These are phyloP conservation scores for Halichondria panicea DNA, from an alignment of 37 sponge, comb jelly and placozoan genomes.

Conservation along the genomic window DNA sequence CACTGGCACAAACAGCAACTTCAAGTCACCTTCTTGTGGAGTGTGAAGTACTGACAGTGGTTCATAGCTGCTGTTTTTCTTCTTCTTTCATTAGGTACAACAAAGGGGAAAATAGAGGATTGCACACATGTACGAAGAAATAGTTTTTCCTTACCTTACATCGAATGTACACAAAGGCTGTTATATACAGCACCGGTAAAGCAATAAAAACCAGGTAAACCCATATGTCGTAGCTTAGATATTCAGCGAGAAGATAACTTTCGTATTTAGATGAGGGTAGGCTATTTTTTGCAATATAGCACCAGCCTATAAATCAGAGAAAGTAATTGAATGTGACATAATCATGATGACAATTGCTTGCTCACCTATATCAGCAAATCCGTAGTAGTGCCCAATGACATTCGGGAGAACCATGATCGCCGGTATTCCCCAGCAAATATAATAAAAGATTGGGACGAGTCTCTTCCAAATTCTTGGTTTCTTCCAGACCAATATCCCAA, in stretches of 20 bases:
- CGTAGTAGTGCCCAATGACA: conserved; percentile 1
- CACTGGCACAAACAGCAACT: conserved; percentile 55
- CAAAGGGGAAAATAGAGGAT: too few relatives aligned
- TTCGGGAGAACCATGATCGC: not conserved
- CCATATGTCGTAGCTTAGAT: conserved; percentile 59
- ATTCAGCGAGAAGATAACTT: not conserved
- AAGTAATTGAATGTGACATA: not conserved
- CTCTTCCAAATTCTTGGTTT: not conserved
- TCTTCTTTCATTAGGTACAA: too few relatives aligned
- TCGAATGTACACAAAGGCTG: conserved; percentile 1
- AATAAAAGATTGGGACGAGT: conserved; percentile 16
- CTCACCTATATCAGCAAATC: conserved; percentile 28
- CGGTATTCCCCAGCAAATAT: conserved; percentile 47
- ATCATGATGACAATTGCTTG: too few relatives aligned
- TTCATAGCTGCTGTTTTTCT: too few relatives aligned
- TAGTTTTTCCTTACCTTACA: not conserved
- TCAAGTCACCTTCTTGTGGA: conserved; percentile 46
- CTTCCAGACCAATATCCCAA: conserved; percentile 27
- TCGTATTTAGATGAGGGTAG: not conserved
- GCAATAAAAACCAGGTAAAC: conserved; percentile 34
- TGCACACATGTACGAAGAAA: too few relatives aligned
- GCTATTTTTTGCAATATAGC: conserved; percentile 1
- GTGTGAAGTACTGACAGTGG: too few relatives aligned
- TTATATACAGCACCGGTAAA: conserved; percentile 45
- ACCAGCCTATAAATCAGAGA: conserved; percentile 40